A percentile compares a stretch with the other conserved stretches of the same genome.
These are phyloP conservation scores for Iguana delicatissima DNA, from an alignment of 2,797 vertebrate species.

Conservation along the genomic window DNA sequence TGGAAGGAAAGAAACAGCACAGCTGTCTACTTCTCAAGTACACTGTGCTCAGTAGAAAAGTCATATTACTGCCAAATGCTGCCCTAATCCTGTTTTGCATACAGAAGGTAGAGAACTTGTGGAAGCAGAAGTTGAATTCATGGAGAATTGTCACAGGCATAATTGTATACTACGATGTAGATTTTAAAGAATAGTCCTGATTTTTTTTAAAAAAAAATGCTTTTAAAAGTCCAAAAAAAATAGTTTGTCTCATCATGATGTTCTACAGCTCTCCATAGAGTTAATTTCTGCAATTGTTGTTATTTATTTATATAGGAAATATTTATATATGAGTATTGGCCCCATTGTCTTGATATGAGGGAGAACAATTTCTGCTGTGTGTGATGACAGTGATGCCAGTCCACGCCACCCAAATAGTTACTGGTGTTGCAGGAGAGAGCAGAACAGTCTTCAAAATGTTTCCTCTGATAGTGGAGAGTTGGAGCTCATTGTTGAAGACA, in stretches of 20 bases:
- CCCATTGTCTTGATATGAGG: too few species aligned
- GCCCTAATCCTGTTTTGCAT: neutral
- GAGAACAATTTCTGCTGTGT: too few species aligned
- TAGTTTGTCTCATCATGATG: too few species aligned
- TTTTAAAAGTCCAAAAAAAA: too few species aligned
- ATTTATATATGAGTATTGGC: too few species aligned
- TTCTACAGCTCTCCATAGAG: neutral
- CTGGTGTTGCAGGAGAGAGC: too few species aligned
- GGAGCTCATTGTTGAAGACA: neutral
- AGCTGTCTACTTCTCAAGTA: neutral
- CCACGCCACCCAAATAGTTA: neutral
- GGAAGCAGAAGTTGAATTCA: neutral
- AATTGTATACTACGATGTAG: neutral
- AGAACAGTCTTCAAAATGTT: neutral
- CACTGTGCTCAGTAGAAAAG: neutral
- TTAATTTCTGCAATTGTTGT: neutral
- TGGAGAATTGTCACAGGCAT: neutral
- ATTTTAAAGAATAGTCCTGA: neutral
- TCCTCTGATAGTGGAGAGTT: neutral
- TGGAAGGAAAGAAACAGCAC: too few species aligned
- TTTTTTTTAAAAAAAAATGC: too few species aligned
- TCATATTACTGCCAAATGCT: neutral
- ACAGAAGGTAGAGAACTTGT: neutral
- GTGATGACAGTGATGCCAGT: too few species aligned
- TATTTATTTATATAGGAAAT: too few species aligned